Base-by-base conservation (phyloP, 2,113 vertebrate species). In the Aspiorhynchus laticeps region DNA sequence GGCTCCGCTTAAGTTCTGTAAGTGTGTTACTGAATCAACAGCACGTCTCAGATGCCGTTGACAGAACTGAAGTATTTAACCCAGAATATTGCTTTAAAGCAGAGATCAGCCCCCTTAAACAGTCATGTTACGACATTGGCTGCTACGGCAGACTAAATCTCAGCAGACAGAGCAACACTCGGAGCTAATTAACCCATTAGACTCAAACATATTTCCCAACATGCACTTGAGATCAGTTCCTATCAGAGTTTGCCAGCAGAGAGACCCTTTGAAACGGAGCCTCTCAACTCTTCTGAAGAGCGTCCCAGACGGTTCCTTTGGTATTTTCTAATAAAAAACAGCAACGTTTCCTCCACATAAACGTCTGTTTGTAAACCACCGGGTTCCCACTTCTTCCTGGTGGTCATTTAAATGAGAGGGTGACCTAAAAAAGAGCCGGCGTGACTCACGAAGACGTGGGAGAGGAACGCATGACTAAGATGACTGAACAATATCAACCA, bases 121-220 rank as follows among this genome's bases (percentile, higher is more conserved):
- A 91, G 87, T 93, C 41, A 38, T 91, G 87, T 85, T 82, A 87
- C 88, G 91, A 36, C 11, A 80, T 87, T 90, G 88, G 88, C 87
- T 76, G 85, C 87, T 90, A 89, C 84, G 19, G 46, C 80, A 84
- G 88, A 88, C 86, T 91, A 91, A 93, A 94, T 94, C 91, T 95
- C 92, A 93, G 92, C 92, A 93, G 93, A 93, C 91, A 91, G 88
- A 91, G 91, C 88, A 93, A 94, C 92, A 93, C 92, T 93, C 92
- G 77, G 87, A 93, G 93, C 91, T 93, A 93, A 95, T 93, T 92
- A 94, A 92, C 92, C 91, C 90, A 94, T 94, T 93, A 94, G 92
- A 91, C 91, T 92, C 91, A 82, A 88, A 92, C 92, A 91, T 91
- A 89, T 93, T 92, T 92, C 91, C 93, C 93, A 92, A 89, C 92